Conservation (phyloP, 2,113 vertebrate species). For the Rynchops niger region DNA sequence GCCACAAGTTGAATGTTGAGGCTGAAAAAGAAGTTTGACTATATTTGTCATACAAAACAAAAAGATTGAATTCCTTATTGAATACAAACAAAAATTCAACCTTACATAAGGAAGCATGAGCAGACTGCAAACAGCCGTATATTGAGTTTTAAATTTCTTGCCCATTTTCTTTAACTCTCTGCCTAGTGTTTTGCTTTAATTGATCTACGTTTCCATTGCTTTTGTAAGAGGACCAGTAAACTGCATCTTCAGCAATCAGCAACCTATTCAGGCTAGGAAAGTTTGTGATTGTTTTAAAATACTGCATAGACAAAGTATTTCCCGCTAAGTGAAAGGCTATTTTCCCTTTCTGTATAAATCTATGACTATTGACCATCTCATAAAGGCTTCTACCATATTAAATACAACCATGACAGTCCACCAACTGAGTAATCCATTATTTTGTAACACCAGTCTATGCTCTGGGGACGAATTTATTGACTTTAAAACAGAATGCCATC, state of each 20-base stretch:
- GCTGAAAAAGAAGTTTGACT: neutral
- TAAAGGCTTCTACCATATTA: slow-evolving; percentile 50
- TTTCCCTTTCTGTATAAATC: slow-evolving; percentile 51
- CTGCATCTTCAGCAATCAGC: neutral
- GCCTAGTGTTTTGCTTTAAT: neutral
- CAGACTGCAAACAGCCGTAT: neutral
- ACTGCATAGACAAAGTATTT: slow-evolving; percentile 24
- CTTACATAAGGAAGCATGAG: neutral
- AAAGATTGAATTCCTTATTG: neutral
- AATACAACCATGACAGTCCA: neutral
- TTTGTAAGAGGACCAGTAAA: neutral
- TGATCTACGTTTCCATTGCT: neutral
- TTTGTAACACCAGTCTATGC: slow-evolving; percentile 19
- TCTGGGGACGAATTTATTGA: slow-evolving; percentile 49
- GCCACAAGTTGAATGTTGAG: neutral
- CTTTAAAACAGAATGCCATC: slow-evolving; percentile 54
- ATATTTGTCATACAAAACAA: neutral
- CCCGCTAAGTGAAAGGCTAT: neutral
- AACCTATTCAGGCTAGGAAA: neutral
- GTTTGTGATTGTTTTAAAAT: slow-evolving; percentile 29
- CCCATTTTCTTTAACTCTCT: neutral
- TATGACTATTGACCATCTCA: slow-evolving; percentile 29
- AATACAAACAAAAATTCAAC: neutral
- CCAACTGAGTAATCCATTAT: slow-evolving; percentile 24
- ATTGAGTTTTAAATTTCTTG: neutral